Evolutionary conservation across 2,888 invertebrate genomes (phyloP).

Genomic region (Parnassius orleans): DNA sequence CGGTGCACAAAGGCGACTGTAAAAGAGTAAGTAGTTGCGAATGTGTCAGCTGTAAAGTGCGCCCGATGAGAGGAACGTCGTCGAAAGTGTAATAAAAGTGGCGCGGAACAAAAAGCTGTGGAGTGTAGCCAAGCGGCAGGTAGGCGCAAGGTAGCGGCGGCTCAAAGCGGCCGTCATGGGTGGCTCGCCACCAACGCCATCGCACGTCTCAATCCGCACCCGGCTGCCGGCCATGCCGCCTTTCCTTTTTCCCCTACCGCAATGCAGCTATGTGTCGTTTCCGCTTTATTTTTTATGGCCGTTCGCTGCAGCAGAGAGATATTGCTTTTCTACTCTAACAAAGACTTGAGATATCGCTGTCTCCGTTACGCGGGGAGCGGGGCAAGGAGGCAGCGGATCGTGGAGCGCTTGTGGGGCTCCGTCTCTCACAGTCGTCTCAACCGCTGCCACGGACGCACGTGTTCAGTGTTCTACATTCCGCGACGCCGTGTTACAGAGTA

Average conservation of each 20-base stretch:
- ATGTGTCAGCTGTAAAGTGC: conserved; percentile 72
- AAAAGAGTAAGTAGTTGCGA: conserved; percentile 72
- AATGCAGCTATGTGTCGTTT: conserved; percentile 79
- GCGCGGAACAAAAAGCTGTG: conserved; percentile 68
- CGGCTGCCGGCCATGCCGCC: conserved; percentile 70
- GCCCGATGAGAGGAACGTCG: conserved; percentile 46
- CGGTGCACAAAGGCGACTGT: conserved; percentile 65
- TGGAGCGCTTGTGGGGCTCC: conserved; percentile 65
- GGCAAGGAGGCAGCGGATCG: conserved; percentile 52
- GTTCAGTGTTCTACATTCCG: conserved; percentile 44
- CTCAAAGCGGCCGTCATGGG: conserved; percentile 79
- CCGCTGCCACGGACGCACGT: conserved; percentile 61
- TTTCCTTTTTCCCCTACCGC: conserved; percentile 80
- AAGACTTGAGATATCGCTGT: conserved; percentile 55
- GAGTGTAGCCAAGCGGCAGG: conserved; percentile 50
- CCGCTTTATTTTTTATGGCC: conserved; percentile 78
- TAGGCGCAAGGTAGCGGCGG: conserved; percentile 54
- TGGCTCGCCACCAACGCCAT: conserved; percentile 79
- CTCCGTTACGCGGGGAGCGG: conserved; percentile 57
- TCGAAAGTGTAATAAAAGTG: conserved; percentile 76
- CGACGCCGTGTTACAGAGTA: conserved; percentile 60
- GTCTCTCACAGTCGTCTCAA: conserved; percentile 71
- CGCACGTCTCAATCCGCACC: conserved; percentile 81
- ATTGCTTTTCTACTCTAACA: conserved; percentile 65
- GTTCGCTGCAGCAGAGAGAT: conserved; percentile 76